phyloP scores from a whole-genome alignment of 2,888 invertebrate genomes.

The Bellardia bayeri region DNA sequence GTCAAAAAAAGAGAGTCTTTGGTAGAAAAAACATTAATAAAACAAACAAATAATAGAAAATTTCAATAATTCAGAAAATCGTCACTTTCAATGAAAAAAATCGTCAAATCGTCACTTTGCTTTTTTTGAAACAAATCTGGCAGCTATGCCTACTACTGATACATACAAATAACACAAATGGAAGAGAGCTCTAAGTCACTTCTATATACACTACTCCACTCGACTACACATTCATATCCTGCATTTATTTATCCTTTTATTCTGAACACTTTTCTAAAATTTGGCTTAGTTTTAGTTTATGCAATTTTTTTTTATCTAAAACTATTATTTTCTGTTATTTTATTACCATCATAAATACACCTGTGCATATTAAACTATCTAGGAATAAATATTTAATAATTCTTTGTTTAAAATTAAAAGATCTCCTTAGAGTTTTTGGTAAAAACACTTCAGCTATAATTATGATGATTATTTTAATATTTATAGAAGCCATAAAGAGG shows the following conservation, averaged over 20 bases:
- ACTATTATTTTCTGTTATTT: conserved; percentile 1
- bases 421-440: not conserved
- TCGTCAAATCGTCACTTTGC: no score
- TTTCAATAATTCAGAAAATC: no score
- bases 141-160: not conserved
- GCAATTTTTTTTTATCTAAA: not conserved
- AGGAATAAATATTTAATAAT: not conserved
- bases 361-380: conserved; percentile 36
- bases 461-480: conserved; percentile 26
- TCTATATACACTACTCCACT: not conserved
- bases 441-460: not conserved
- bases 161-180: not conserved
- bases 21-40: no score
- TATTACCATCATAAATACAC: not conserved
- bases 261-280: not conserved
- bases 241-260: not conserved
- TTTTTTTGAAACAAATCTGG: no score
- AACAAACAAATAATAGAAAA: no score
- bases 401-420: not conserved
- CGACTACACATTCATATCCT: not conserved
- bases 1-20: no score
- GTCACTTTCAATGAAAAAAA: no score
- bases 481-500: conserved; percentile 13
- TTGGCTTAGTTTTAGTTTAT: conserved; percentile 25
- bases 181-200: no score